Evolutionary conservation across 2,888 invertebrate species (phyloP).

Genomic region (Heterodera filipjevi): DNA sequence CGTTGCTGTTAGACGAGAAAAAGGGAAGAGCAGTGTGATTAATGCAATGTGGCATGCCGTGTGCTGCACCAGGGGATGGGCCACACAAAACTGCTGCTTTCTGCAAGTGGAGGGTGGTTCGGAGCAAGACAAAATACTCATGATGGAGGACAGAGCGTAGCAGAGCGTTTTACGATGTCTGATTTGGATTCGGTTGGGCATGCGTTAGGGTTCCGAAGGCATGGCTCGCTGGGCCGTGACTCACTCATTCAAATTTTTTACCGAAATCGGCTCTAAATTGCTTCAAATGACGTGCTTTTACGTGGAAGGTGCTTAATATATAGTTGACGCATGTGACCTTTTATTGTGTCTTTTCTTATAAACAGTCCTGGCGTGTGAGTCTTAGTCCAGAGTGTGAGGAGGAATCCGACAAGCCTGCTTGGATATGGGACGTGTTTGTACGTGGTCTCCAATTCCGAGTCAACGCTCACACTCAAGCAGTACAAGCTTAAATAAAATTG

Average conservation of each 20-base stretch:
- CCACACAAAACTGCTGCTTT: conserved; percentile 98
- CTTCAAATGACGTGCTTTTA: conserved; percentile 95
- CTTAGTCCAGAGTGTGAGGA: conserved; percentile 94
- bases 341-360: conserved; percentile 24
- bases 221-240: conserved; percentile 50
- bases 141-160: conserved; percentile 81
- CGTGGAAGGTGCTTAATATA: conserved; percentile 75
- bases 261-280: conserved; percentile 88
- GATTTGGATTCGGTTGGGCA: conserved; percentile 52
- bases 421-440: conserved; percentile 98
- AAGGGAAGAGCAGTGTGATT: conserved; percentile 98
- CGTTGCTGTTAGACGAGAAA: conserved; percentile 80
- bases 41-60: conserved; percentile 98
- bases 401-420: conserved; percentile 98
- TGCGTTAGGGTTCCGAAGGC: conserved; percentile 50
- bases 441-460: conserved; percentile 97
- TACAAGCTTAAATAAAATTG: conserved; percentile 68
- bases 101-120: conserved; percentile 91
- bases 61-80: conserved; percentile 95
- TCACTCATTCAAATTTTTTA: conserved; percentile 78
- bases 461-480: conserved; percentile 96
- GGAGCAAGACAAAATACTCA: conserved; percentile 82
- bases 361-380: conserved; percentile 94
- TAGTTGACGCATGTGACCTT: neutral
- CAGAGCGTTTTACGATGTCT: conserved; percentile 74